Conservation (phyloP, 2,797 vertebrate species). For the Ctenopoma kingsleyae region DNA sequence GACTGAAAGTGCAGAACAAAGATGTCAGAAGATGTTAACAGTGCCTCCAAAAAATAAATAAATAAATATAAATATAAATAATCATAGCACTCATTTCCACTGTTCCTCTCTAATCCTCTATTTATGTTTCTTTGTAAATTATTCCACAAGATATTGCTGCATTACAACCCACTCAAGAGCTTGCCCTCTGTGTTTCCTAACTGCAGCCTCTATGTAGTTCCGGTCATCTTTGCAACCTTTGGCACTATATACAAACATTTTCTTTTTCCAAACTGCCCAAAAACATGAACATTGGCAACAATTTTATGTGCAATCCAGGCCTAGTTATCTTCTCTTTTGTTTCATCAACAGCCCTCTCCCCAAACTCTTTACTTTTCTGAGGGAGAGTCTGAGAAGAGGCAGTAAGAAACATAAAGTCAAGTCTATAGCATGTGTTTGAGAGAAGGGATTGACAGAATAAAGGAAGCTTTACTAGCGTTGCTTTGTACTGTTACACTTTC, state of each 20-base stretch:
- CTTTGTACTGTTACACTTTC: conserved; percentile 64
- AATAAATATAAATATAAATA: conserved; percentile 53
- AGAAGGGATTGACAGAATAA: conserved; percentile 65
- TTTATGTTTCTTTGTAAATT: conserved; percentile 54
- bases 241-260: conserved; percentile 19
- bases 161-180: conserved; percentile 64
- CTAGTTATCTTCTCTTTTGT: conserved; percentile 43
- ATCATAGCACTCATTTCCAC: conserved; percentile 43
- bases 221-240: conserved; percentile 57
- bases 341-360: conserved; percentile 38
- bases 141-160: conserved; percentile 48
- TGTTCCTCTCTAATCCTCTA: conserved; percentile 36
- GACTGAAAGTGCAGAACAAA: conserved; percentile 67
- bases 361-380: conserved; percentile 54
- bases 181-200: conserved; percentile 49
- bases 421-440: conserved; percentile 48
- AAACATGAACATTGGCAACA: conserved; percentile 56
- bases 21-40: conserved; percentile 62
- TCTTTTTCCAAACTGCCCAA: conserved; percentile 54
- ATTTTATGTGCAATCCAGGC: conserved; percentile 41
- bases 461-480: conserved; percentile 56
- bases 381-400: conserved; percentile 28
- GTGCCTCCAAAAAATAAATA: conserved; percentile 48
- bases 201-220: conserved; percentile 38
- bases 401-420: conserved; percentile 43